Conservation (phyloP, 1,140 invertebrate species). For the Bombyx mandarina region DNA sequence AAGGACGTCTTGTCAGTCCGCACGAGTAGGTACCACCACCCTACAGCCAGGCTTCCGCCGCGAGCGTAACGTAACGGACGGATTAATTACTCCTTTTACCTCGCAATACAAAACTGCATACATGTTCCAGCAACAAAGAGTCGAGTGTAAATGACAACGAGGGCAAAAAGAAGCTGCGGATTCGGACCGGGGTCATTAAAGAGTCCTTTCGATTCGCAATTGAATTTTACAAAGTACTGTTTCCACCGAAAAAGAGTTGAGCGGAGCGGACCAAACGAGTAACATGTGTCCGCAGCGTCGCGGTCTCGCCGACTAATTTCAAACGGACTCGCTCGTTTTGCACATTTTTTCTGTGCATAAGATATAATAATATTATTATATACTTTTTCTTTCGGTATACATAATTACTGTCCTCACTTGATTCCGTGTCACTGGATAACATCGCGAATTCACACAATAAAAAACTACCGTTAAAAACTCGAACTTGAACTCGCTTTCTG, state of each 20-base stretch:
- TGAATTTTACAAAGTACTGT: conserved; percentile 5
- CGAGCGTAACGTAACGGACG: too few relatives aligned
- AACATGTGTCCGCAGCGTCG: conserved; percentile 5
- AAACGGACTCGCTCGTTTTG: neutral
- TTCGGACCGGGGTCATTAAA: too few relatives aligned
- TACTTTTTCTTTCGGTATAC: conserved; percentile 9
- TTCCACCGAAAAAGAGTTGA: conserved; percentile 14
- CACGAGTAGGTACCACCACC: too few relatives aligned
- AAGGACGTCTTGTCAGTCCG: too few relatives aligned
- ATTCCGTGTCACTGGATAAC: conserved; percentile 9
- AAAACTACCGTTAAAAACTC: conserved; percentile 3
- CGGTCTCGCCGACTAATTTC: conserved; percentile 3
- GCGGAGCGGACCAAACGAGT: conserved; percentile 11
- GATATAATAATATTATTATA: conserved; percentile 1
- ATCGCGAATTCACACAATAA: conserved; percentile 8
- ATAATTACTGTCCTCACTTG: conserved; percentile 7
- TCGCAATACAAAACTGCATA: too few relatives aligned
- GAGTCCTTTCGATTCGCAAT: too few relatives aligned
- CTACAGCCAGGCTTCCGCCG: too few relatives aligned
- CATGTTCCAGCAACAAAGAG: too few relatives aligned
- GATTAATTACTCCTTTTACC: too few relatives aligned
- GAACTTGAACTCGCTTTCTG: conserved; percentile 8
- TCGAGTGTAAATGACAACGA: too few relatives aligned
- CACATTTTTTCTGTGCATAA: conserved; percentile 5
- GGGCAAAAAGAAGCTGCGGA: too few relatives aligned